phyloP scores from a whole-genome alignment of 2,888 invertebrate species.

The Sinhomidia bicolor region DNA sequence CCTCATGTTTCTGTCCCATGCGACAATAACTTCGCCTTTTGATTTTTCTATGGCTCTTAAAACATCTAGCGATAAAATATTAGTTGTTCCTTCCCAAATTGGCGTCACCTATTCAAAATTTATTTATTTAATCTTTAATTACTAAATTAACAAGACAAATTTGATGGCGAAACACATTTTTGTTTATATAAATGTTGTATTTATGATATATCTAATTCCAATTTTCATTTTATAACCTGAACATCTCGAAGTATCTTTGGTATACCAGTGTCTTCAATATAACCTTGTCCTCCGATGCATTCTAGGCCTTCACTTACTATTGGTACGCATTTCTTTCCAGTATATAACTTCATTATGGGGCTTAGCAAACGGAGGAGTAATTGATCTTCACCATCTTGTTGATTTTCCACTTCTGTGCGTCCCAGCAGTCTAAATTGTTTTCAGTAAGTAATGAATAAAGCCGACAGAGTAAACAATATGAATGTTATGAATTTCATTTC shows the following conservation, averaged over 20 bases:
- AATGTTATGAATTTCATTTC: too few relatives aligned
- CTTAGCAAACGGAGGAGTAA: constrained; percentile 83
- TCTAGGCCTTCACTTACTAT: constrained; percentile 84
- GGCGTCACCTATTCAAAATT: constrained; percentile 82
- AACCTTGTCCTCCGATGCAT: constrained; percentile 85
- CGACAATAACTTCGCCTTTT: constrained; percentile 82
- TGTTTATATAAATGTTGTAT: not conserved
- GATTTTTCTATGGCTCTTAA: constrained; percentile 83
- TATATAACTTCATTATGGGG: constrained; percentile 84
- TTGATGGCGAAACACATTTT: not conserved
- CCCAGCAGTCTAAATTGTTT: constrained; percentile 82
- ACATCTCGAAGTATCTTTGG: constrained; percentile 84
- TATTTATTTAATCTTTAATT: constrained; percentile 8
- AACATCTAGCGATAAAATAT: constrained; percentile 84
- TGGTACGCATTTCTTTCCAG: constrained; percentile 83
- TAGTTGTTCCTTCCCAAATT: constrained; percentile 85
- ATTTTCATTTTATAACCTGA: constrained; percentile 82
- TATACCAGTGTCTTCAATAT: constrained; percentile 84
- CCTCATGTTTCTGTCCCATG: constrained; percentile 81
- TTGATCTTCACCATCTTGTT: constrained; percentile 81
- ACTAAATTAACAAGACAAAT: too few relatives aligned
- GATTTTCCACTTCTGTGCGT: constrained; percentile 81
- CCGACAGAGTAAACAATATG: not conserved
- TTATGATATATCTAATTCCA: not conserved
- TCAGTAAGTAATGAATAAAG: too few relatives aligned